A percentile compares a stretch with the other conserved stretches of the same genome.
These are phyloP conservation scores for Xanthorhoe spadicearia DNA, from an alignment of 2,888 invertebrate genomes.

Conservation along the genomic window DNA sequence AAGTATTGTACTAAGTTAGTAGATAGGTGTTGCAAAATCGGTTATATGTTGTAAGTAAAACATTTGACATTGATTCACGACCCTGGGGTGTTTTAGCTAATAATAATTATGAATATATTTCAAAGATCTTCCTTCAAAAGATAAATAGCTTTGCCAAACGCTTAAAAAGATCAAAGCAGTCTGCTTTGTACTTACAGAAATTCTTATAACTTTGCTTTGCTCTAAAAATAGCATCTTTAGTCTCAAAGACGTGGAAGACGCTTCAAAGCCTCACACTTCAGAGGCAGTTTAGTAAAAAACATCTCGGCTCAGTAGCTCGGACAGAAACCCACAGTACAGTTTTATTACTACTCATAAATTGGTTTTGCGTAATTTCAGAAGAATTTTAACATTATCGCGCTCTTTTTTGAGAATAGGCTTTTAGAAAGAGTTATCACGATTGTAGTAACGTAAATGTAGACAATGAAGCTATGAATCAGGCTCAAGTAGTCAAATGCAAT, in stretches of 20 bases:
- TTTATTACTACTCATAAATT: neutral
- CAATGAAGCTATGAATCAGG: neutral
- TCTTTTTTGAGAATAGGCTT: neutral
- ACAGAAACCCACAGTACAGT: neutral
- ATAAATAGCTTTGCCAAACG: neutral
- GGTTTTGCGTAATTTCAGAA: neutral
- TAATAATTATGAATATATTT: neutral
- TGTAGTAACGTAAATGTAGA: neutral
- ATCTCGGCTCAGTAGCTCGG: conserved; percentile 24
- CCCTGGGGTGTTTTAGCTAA: conserved; percentile 9
- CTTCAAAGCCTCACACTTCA: conserved; percentile 27
- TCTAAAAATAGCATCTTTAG: conserved; percentile 27
- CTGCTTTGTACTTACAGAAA: conserved; percentile 7
- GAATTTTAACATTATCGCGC: neutral
- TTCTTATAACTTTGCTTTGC: conserved; percentile 22
- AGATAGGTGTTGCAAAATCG: too few species aligned
- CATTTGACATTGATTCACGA: neutral
- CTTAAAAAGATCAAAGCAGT: conserved; percentile 1
- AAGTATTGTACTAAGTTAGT: too few species aligned
- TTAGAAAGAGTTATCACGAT: too few species aligned
- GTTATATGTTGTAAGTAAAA: neutral
- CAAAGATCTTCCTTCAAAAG: neutral
- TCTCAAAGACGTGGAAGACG: conserved; percentile 22
- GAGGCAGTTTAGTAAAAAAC: conserved; percentile 22
- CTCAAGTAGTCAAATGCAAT: neutral